Base-by-base conservation (phyloP, 2,797 vertebrate species). In the Fringilla coelebs region DNA sequence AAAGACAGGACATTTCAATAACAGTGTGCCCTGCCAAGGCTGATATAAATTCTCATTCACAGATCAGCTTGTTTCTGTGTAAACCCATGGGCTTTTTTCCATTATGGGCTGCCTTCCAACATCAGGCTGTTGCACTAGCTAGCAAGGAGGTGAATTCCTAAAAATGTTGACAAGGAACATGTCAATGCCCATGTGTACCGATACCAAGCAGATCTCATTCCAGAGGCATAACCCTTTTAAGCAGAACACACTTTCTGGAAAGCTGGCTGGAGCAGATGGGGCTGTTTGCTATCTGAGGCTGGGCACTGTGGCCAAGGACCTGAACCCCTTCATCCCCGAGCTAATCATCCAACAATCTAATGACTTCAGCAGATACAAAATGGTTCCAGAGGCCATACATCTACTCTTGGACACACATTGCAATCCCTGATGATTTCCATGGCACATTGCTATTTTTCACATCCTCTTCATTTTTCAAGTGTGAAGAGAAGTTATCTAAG, bases 381-480 rank as follows among this genome's bases (percentile, higher is more conserved):
- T n/a, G 43, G 40, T 82, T 94, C 85, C 83, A 96, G 66, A 60
- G 66, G 29, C 70, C 34, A 22, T 90, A 91, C 74, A 91, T 90
- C 90, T 91, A 82, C 51, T 91, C 52, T 74, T 79, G 80, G 67
- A 94, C 43, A 77, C 58, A 86, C 70, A 74, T 73, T 79, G 85
- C 16, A 88, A 45, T 90, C 91, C 57, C 91, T 91, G 66, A 67
- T 65, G 91, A 88, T 79, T 91, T 93, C 79, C 54, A 52, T 93
- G 83, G 85, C 89, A 94, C 74, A 74, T 34, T 93, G 29, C 74
- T 95, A 71, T 90, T 91, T 93, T 91, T 88, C 84, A 94, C 34
- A 74, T 89, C 93, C 77, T 80, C 75, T 94, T 93, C 38, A 36
- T 79, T 97, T 91, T 91, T 92, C 52, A 91, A 84, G 57, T 25